These are phyloP conservation scores for Pseudoips prasinana DNA, from an alignment of 2,888 invertebrate species.

Conservation along the genomic window DNA sequence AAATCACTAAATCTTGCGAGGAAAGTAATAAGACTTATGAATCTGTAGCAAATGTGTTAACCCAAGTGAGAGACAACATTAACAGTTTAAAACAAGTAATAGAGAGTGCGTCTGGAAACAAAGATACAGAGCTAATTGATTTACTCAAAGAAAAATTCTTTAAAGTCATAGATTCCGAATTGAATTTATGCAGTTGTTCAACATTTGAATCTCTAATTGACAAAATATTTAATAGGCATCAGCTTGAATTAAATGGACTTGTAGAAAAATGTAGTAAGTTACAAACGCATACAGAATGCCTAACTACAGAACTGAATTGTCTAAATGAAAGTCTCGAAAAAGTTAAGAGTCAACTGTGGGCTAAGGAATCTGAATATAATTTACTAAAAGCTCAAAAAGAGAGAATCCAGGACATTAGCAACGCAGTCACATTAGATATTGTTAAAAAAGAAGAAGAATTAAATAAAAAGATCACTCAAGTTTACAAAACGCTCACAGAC, in stretches of 20 bases:
- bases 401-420: slow-evolving; percentile 58
- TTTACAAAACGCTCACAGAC: slow-evolving; percentile 45
- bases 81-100: slow-evolving; percentile 33
- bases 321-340: slow-evolving; percentile 46
- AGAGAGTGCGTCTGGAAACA: slow-evolving; percentile 13
- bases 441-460: slow-evolving; percentile 55
- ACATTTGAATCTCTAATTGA: slow-evolving; percentile 50
- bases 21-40: slow-evolving; percentile 26
- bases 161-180: slow-evolving; percentile 49
- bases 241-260: slow-evolving; percentile 38
- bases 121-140: slow-evolving; percentile 29
- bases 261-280: slow-evolving; percentile 40
- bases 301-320: slow-evolving; percentile 41
- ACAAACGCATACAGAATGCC: slow-evolving; percentile 39
- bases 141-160: slow-evolving; percentile 54
- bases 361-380: slow-evolving; percentile 56
- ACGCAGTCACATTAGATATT: slow-evolving; percentile 62
- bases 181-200: slow-evolving; percentile 40
- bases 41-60: slow-evolving; percentile 36
- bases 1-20: not conserved
- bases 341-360: slow-evolving; percentile 46
- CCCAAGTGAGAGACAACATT: slow-evolving; percentile 45
- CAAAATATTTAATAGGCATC: slow-evolving; percentile 40
- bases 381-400: slow-evolving; percentile 56
- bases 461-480: slow-evolving; percentile 40